Evolutionary conservation across 2,888 invertebrate species (phyloP), one percentile per base, ranked within the genome.

Genomic region (Trachelus troglodyta): DNA sequence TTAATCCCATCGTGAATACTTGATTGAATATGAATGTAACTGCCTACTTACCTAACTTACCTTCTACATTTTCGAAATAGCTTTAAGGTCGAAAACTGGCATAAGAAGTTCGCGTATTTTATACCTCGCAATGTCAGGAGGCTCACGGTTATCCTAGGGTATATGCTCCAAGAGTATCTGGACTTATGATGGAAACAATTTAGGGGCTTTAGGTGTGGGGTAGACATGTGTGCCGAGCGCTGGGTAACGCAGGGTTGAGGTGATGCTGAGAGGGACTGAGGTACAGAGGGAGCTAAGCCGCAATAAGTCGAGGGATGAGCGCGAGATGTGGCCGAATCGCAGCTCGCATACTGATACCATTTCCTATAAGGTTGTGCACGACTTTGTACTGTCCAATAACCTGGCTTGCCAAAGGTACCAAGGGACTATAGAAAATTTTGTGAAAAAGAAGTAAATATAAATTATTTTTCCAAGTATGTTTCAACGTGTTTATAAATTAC

Each of bases 221-320:
- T 84, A 71, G 85, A 86, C 86, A 79, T 82, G 79, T 79, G 80
- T 76, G 78, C 37, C 75, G 71, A 31, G 73, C 74, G 68, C 40
- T 76, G 75, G 77, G 79, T 79, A 30, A 74, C 56, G 77, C 83
- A 77, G 77, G 80, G 77, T 78, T 79, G 80, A 77, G 79, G 79
- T 79, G 81, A 56, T 56, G 78, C 79, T 78, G 83, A 76, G 79
- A 75, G 81, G 84, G 81, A 79, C 79, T 77, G 74, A 75, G 80
- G 79, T 71, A 77, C 81, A 84, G 85, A 83, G 86, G 82, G 83
- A 85, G 85, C 88, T 91, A 91, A 91, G 91, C 91, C 90, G 90
- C 91, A 91, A 91, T 91, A 91, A 91, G 91, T 91, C 91, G 90
- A 91, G 91, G 91, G 91, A 91, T 91, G 91, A 91, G 90, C 90